Evolutionary conservation across 2,113 vertebrate species (phyloP), one percentile per base, ranked within the genome.

Genomic region (Semnornis frantzii): DNA sequence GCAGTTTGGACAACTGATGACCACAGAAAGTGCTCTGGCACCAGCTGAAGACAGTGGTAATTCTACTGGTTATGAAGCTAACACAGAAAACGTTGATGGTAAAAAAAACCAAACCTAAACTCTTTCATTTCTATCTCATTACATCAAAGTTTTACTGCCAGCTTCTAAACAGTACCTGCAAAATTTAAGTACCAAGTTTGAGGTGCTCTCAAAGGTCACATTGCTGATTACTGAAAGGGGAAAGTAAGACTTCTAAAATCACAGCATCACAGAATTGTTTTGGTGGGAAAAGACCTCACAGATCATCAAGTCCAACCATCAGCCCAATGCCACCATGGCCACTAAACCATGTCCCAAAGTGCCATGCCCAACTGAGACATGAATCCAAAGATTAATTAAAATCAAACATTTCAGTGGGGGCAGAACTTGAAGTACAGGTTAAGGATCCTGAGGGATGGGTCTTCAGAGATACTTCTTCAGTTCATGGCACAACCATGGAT

Each of bases 1-100:
- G 65, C 3, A 90, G 71, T 85, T 69, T 20, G 96, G 97, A 84
- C 79, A 95, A 3, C 33, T 83, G 59, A 70, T 94, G 20, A 97
- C 96, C 15, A 66, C 68, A 24, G 93, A 92, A 54, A 89, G 83
- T 50, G 12, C 88, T 17, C 34, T n/a, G 21, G 48, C 18, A 6
- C 5, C 5, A 27, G 42, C 31, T 2, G 80, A 79, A 74, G 80
- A 59, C 10, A 58, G 10, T 9, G 90, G 74, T 9, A 95, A 93
- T 17, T 31, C 87, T 8, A 95, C 97, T 10, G 33, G 58, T 23
- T 52, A 75, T 0, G 39, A 48, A 54, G 25, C 28, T 14, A 75
- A 59, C 30, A 92, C 95, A 5, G 85, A 76, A 57, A 87, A 17
- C 3, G 13, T 33, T 5, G 24, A 58, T 4, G 98, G 97, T 97